These are phyloP conservation scores for Rhimphoctona megacephalus DNA, from an alignment of 2,888 invertebrate species.

Conservation along the genomic window DNA sequence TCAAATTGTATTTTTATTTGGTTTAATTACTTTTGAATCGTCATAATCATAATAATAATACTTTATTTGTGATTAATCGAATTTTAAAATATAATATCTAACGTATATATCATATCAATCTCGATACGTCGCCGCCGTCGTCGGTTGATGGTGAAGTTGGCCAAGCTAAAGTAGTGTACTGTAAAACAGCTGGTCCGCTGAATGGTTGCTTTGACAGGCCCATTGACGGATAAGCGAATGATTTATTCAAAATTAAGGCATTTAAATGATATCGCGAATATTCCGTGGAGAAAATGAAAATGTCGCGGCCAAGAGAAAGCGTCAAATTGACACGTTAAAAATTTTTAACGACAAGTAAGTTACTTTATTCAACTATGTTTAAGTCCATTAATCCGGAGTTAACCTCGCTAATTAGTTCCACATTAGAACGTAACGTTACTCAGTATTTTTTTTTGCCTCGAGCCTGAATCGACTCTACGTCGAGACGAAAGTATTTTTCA, in stretches of 20 bases:
- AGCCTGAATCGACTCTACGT: slow-evolving; percentile 28
- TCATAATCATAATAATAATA: neutral
- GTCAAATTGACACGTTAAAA: slow-evolving; percentile 93
- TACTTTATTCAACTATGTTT: slow-evolving; percentile 57
- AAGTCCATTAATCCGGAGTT: slow-evolving; percentile 76
- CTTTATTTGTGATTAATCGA: slow-evolving; percentile 18
- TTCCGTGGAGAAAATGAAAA: slow-evolving; percentile 84
- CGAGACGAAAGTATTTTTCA: neutral
- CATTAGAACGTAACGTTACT: slow-evolving; percentile 51
- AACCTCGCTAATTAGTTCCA: slow-evolving; percentile 62
- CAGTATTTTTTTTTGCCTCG: slow-evolving; percentile 39
- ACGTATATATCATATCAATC: no score
- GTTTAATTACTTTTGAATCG: neutral
- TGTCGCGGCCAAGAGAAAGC: slow-evolving; percentile 86
- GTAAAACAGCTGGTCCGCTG: slow-evolving; percentile 71
- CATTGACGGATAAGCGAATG: slow-evolving; percentile 82
- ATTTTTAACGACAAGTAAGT: slow-evolving; percentile 92
- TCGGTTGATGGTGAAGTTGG: slow-evolving; percentile 26
- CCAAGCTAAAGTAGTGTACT: neutral
- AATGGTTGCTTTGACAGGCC: slow-evolving; percentile 79
- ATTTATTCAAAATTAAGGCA: slow-evolving; percentile 81
- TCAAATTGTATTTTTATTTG: neutral
- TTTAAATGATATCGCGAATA: slow-evolving; percentile 85
- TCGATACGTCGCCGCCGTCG: slow-evolving; percentile 6
- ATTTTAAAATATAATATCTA: neutral